A percentile compares a stretch with the other conserved stretches of the same genome.
Evolutionary conservation across 2,888 invertebrate genomes (phyloP).

Genomic region (Chalcosyrphus nemorum): DNA sequence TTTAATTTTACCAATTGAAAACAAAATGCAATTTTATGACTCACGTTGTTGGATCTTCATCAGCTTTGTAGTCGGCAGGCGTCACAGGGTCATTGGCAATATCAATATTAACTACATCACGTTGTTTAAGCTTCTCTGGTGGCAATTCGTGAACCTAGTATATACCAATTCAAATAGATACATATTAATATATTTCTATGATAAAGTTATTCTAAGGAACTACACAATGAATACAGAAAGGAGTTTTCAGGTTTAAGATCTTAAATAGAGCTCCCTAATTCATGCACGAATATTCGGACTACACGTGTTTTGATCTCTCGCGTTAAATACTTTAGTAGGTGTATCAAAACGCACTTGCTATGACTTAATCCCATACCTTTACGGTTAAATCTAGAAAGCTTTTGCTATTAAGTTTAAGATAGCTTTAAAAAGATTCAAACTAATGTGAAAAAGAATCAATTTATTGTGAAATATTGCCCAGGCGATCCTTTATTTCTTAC

Average conservation of each 20-base stretch:
- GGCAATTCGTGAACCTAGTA: slow-evolving; percentile 94
- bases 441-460: too few relatives aligned
- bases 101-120: slow-evolving; percentile 96
- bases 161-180: neutral
- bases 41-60: slow-evolving; percentile 88
- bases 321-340: too few relatives aligned
- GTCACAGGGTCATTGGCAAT: slow-evolving; percentile 95
- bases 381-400: too few relatives aligned
- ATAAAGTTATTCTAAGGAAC: neutral
- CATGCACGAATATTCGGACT: too few relatives aligned
- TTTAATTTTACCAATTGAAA: neutral
- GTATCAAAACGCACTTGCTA: too few relatives aligned
- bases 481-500: too few relatives aligned
- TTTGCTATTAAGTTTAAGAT: too few relatives aligned
- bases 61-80: slow-evolving; percentile 92
- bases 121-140: slow-evolving; percentile 92
- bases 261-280: too few relatives aligned
- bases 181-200: neutral
- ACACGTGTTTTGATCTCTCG: too few relatives aligned
- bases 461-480: too few relatives aligned
- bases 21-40: neutral
- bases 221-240: slow-evolving; percentile 3
- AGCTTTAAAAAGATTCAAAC: too few relatives aligned
- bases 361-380: too few relatives aligned
- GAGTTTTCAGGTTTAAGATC: neutral